These are phyloP conservation scores for Dorcus parallelipipedus DNA, from an alignment of 2,888 invertebrate species.

Conservation along the genomic window DNA sequence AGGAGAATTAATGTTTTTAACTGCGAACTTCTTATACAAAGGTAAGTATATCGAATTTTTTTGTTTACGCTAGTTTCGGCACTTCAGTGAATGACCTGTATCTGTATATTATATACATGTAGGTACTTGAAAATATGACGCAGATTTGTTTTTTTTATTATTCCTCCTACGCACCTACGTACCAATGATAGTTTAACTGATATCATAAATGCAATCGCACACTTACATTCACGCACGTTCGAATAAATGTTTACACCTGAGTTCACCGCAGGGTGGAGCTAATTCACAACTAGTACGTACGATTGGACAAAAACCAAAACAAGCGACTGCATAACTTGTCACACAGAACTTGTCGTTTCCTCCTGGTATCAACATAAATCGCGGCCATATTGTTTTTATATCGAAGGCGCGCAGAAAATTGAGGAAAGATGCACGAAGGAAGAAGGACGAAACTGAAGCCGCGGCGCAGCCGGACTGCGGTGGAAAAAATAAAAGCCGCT, in stretches of 20 bases:
- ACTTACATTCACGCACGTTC: not conserved
- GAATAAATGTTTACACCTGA: constrained; percentile 23
- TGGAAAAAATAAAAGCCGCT: constrained; percentile 5
- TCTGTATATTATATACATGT: no score
- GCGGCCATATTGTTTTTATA: constrained; percentile 24
- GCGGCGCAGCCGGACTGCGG: not conserved
- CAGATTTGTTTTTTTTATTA: no score
- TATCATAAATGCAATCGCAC: not conserved
- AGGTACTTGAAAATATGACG: no score
- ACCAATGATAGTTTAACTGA: no score
- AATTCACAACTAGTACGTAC: constrained; percentile 15
- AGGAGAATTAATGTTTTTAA: no score
- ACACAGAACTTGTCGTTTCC: constrained; percentile 16
- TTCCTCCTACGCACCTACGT: not conserved
- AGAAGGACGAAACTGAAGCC: not conserved
- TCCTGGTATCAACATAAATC: constrained; percentile 21
- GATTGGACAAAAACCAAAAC: constrained; percentile 23
- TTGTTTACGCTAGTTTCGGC: no score
- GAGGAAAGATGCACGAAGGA: not conserved
- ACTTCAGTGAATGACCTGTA: no score
- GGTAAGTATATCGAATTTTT: no score
- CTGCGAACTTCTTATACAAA: no score
- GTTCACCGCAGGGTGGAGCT: constrained; percentile 27
- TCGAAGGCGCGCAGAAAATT: not conserved
- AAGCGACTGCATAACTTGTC: constrained; percentile 21